These are phyloP conservation scores for Sphenopsis melanotis DNA, from an alignment of 2,797 vertebrate species.

Conservation along the genomic window DNA sequence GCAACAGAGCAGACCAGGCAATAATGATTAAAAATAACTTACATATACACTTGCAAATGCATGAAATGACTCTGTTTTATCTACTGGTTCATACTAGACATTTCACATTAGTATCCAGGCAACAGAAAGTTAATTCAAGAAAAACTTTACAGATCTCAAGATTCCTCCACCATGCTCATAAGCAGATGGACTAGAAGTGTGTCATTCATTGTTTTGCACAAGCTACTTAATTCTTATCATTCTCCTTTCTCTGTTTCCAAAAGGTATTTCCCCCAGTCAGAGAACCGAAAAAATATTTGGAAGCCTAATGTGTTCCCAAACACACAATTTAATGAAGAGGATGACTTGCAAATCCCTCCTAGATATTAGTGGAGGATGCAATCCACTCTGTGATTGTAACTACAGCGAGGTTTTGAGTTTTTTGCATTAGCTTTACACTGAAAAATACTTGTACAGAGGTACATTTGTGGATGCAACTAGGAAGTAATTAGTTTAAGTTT, in stretches of 20 bases:
- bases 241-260: not conserved
- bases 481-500: not conserved
- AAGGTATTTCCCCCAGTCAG: not conserved
- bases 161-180: not conserved
- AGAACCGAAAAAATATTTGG: not conserved
- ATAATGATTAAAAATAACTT: conserved; percentile 40
- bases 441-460: not conserved
- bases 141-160: not conserved
- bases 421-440: not conserved
- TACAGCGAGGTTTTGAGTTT: not conserved
- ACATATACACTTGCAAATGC: not conserved
- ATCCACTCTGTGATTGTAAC: not conserved
- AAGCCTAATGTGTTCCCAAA: not conserved
- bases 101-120: conserved; percentile 23
- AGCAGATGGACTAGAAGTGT: not conserved
- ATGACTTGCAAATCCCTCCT: not conserved
- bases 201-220: not conserved
- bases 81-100: not conserved
- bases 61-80: not conserved
- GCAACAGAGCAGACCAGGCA: not conserved
- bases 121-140: conserved; percentile 39
- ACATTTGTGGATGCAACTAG: not conserved
- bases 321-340: not conserved
- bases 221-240: not conserved
- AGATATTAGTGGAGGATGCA: not conserved